These are phyloP conservation scores for Euthynnus affinis DNA, from an alignment of 2,797 vertebrate genomes.

Conservation along the genomic window DNA sequence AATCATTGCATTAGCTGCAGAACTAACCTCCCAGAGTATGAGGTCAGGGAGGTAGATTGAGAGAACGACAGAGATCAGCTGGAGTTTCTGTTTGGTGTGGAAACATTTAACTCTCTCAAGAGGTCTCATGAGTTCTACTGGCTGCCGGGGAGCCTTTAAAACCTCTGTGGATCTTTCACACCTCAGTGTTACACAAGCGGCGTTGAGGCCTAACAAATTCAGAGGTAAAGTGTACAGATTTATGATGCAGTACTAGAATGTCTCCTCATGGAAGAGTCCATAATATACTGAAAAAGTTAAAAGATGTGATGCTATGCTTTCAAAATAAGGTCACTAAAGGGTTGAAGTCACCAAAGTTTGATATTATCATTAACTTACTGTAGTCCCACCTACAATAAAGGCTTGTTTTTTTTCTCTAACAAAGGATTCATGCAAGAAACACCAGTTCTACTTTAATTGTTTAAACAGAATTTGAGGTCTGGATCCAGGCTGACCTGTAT, in stretches of 20 bases:
- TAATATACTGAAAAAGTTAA: too few species aligned
- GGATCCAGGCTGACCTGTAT: background rate
- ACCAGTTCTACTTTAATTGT: background rate
- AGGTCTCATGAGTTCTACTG: background rate
- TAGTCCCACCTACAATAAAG: background rate
- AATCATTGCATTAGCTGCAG: conserved; percentile 65
- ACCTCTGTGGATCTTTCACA: background rate
- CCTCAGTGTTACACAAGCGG: background rate
- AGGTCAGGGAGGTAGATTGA: conserved; percentile 48
- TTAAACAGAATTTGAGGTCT: background rate
- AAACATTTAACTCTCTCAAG: background rate
- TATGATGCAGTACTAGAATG: background rate
- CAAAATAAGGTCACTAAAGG: background rate
- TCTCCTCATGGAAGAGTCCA: background rate
- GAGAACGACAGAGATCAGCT: conserved; percentile 10
- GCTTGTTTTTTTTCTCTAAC: background rate
- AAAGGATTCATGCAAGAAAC: background rate
- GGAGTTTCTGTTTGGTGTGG: conserved; percentile 4
- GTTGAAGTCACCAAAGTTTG: too few species aligned
- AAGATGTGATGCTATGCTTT: too few species aligned
- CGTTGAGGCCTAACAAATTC: background rate
- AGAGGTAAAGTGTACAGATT: background rate
- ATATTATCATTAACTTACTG: background rate
- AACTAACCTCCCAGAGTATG: conserved; percentile 69
- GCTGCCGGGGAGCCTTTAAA: too few species aligned